These are phyloP conservation scores for Rhyacophila brunnea DNA, from an alignment of 1,140 invertebrate species.

Conservation along the genomic window DNA sequence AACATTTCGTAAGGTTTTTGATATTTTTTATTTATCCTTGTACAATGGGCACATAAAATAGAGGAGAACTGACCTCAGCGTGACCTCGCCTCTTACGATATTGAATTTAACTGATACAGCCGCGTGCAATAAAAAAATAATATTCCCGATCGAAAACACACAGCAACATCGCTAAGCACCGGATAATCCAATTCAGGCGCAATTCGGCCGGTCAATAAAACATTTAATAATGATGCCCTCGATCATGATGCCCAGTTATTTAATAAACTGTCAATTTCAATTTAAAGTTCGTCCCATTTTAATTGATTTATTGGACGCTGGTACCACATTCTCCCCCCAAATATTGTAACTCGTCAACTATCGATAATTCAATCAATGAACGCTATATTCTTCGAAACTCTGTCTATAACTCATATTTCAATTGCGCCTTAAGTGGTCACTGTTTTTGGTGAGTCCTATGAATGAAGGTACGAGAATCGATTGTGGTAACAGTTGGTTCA, in stretches of 20 bases:
- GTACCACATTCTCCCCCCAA: not conserved
- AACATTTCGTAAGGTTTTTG: too few species aligned
- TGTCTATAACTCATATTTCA: slow-evolving; percentile 31
- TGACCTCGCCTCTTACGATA: not conserved
- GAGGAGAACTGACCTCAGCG: too few species aligned
- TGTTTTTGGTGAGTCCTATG: too few species aligned
- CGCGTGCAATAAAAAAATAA: not conserved
- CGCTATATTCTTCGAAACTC: slow-evolving; percentile 18
- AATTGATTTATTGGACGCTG: slow-evolving; percentile 34
- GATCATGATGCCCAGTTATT: slow-evolving; percentile 24
- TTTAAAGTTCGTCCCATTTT: slow-evolving; percentile 36
- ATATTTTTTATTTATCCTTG: too few species aligned
- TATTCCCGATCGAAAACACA: too few species aligned
- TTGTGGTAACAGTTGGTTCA: too few species aligned
- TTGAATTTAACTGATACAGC: not conserved
- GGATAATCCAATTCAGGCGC: slow-evolving; percentile 31
- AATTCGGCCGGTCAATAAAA: slow-evolving; percentile 25
- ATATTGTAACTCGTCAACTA: slow-evolving; percentile 11
- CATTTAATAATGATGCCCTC: slow-evolving; percentile 2
- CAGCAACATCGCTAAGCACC: slow-evolving; percentile 13
- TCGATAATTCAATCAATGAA: slow-evolving; percentile 36
- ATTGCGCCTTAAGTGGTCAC: slow-evolving; percentile 9
- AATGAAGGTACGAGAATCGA: too few species aligned
- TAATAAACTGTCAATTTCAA: slow-evolving; percentile 36
- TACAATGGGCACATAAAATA: too few species aligned